Evolutionary conservation across 2,888 invertebrate species (phyloP).

Genomic region (Rhagonycha fulva): DNA sequence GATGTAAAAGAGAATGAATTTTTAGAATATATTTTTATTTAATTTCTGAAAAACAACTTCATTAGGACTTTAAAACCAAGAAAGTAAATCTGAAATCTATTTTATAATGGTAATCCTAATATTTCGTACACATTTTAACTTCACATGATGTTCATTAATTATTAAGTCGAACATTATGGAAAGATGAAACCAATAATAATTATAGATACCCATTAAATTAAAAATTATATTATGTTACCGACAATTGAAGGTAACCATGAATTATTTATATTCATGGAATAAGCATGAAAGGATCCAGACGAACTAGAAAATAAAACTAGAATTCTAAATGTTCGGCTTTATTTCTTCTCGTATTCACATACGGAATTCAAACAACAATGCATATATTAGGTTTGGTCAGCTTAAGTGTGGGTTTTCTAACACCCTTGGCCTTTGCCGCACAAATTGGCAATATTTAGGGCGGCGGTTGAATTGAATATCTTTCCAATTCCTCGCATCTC

Average conservation of each 20-base stretch:
- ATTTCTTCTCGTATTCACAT: slow-evolving; percentile 26
- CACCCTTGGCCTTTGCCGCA: slow-evolving; percentile 25
- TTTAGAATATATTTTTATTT: too few species aligned
- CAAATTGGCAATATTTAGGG: slow-evolving; percentile 32
- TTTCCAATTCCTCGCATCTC: slow-evolving; percentile 4
- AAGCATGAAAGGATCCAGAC: slow-evolving; percentile 22
- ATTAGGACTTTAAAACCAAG: too few species aligned
- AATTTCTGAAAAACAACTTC: too few species aligned
- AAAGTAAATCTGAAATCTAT: too few species aligned
- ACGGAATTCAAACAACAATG: slow-evolving; percentile 24
- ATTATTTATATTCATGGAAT: slow-evolving; percentile 25
- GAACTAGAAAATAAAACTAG: slow-evolving; percentile 22
- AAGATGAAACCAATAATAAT: not conserved
- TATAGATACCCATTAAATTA: not conserved
- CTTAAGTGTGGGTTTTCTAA: slow-evolving; percentile 28
- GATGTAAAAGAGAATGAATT: not conserved
- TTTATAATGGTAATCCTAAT: too few species aligned
- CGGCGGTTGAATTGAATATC: slow-evolving; percentile 26
- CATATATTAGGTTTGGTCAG: slow-evolving; percentile 30
- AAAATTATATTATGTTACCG: not conserved
- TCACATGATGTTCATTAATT: too few species aligned
- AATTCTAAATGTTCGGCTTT: slow-evolving; percentile 19
- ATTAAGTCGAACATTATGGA: not conserved
- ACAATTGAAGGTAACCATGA: slow-evolving; percentile 24
- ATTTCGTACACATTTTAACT: too few species aligned